These are phyloP conservation scores for Butastur rufipennis DNA, from an alignment of 2,113 vertebrate species.

Conservation along the genomic window DNA sequence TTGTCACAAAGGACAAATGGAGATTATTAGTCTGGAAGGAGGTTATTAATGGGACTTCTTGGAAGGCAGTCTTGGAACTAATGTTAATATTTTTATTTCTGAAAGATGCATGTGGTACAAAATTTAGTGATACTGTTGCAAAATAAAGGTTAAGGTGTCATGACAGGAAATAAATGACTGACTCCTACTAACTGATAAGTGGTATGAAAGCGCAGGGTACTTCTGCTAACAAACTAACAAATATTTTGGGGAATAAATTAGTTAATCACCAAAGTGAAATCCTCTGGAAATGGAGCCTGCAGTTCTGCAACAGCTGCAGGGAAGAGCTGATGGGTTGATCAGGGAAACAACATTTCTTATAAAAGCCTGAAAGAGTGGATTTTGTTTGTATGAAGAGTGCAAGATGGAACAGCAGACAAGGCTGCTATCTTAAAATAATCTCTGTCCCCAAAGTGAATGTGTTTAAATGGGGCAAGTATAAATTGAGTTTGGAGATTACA, in stretches of 20 bases:
- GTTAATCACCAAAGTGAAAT: background rate
- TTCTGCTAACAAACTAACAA: background rate
- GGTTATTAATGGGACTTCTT: background rate
- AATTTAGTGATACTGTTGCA: background rate
- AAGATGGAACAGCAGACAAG: background rate
- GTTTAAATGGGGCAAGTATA: background rate
- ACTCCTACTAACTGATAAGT: background rate
- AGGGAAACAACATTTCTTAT: background rate
- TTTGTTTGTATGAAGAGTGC: background rate
- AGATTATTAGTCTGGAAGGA: background rate
- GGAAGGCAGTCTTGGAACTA: background rate
- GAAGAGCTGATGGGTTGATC: background rate
- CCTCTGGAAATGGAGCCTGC: background rate
- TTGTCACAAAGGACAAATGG: background rate
- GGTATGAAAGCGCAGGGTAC: background rate
- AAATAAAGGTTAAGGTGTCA: background rate
- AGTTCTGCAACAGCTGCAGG: background rate
- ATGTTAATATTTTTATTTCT: background rate
- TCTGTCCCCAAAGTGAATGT: background rate
- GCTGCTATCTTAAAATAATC: background rate
- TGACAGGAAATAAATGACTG: background rate
- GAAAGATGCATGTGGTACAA: background rate
- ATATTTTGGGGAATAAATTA: background rate
- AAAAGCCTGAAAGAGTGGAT: background rate
- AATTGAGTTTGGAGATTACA: background rate